Evolutionary conservation across 2,113 vertebrate species (phyloP), one percentile per base, ranked within the genome.

Genomic region (Pituophis catenifer): DNA sequence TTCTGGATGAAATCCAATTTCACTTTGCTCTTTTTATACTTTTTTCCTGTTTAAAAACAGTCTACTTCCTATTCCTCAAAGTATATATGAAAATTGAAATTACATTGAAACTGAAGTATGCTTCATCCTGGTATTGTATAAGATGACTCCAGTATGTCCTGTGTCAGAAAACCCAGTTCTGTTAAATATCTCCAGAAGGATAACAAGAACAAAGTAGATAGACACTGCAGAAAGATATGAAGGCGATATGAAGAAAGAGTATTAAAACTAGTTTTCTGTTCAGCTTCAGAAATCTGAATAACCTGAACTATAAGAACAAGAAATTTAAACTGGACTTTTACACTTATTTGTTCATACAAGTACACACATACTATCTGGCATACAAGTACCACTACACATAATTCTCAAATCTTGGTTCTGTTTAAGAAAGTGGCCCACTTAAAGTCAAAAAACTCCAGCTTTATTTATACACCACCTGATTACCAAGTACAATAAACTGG

Each of bases 81-180:
- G 70, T 89, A 88, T 44, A 89, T 44, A 50, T 17, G 17, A 81
- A 81, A 44, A 44, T 13, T 57, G 92, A 93, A 52, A 44, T 38
- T 57, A 26, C 26, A 52, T 10, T 90, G n/a, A 90, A 85, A 89
- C 65, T 59, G 17, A 23, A 81, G 33, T 70, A 5, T 90, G 26
- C 50, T 54, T 62, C 89, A 87, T 90, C 57, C 89, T 90, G 92
- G n/a, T 19, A 93, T 90, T 90, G 89, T 93, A 55, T 19, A 65
- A 26, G n/a, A 55, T 29, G 9, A 38, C 33, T 53, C 19, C 19
- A 13, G 11, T 38, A 92, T 88, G 85, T 92, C 70, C 70, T 86
- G 12, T 65, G 9, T 57, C 89, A 52, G 52, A 92, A 55, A 88
- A 48, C 19, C 8, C 26, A 62, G 44, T 62, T 15, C 23, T 44